These are phyloP conservation scores for Bombylius major DNA, from an alignment of 2,888 invertebrate genomes.

Conservation along the genomic window DNA sequence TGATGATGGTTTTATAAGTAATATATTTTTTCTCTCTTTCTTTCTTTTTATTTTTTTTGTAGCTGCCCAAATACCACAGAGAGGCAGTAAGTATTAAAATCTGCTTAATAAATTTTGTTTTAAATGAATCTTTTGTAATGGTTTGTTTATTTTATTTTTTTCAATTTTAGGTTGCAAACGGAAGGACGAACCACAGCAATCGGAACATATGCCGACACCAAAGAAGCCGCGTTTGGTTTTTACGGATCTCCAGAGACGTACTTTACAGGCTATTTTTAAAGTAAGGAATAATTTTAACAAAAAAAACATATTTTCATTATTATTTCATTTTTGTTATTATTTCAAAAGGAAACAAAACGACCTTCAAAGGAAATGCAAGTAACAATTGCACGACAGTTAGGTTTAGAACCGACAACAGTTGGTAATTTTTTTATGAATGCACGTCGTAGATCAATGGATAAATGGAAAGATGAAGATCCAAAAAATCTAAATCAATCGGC, in stretches of 20 bases:
- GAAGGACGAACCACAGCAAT: slow-evolving; percentile 78
- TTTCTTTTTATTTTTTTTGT: slow-evolving; percentile 41
- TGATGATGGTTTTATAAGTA: too few relatives aligned
- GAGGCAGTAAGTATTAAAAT: slow-evolving; percentile 64
- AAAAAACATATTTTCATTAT: background rate
- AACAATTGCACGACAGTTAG: slow-evolving; percentile 93
- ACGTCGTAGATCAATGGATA: slow-evolving; percentile 92
- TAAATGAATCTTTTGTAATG: background rate
- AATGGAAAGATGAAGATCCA: slow-evolving; percentile 87
- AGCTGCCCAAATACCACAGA: slow-evolving; percentile 82
- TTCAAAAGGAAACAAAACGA: slow-evolving; percentile 85
- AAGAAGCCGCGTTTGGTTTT: slow-evolving; percentile 99
- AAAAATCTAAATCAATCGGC: slow-evolving; percentile 19
- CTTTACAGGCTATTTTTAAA: slow-evolving; percentile 99
- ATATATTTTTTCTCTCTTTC: too few relatives aligned
- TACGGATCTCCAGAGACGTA: slow-evolving; percentile 99
- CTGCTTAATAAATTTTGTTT: background rate
- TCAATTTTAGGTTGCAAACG: slow-evolving; percentile 74
- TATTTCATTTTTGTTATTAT: background rate
- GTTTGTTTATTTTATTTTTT: background rate
- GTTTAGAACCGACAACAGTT: slow-evolving; percentile 93
- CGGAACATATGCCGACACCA: slow-evolving; percentile 79
- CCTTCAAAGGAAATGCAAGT: slow-evolving; percentile 99
- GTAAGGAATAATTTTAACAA: slow-evolving; percentile 36
- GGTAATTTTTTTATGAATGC: slow-evolving; percentile 99